phyloP scores from a whole-genome alignment of 2,113 vertebrate species.

The Mellivora capensis region DNA sequence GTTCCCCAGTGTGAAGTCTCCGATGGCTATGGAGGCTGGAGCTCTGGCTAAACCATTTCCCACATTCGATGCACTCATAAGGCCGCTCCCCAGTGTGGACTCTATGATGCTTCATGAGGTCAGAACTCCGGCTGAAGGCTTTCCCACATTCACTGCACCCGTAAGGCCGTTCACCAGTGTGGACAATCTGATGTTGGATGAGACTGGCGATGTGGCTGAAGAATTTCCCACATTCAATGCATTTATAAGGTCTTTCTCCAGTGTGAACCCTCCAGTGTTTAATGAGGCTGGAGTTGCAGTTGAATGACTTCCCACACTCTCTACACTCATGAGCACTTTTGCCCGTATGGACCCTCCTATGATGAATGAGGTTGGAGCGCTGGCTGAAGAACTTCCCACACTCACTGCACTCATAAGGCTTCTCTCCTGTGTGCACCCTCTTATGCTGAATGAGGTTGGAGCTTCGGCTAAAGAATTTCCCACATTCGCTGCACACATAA shows the following conservation, averaged over 20 bases:
- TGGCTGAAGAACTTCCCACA: slow-evolving; percentile 71
- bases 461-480: slow-evolving; percentile 62
- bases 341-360: slow-evolving; percentile 67
- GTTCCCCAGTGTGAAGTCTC: slow-evolving; percentile 51
- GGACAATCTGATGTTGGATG: slow-evolving; percentile 52
- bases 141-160: slow-evolving; percentile 39
- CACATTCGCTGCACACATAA: slow-evolving; percentile 58
- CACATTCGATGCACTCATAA: slow-evolving; percentile 48
- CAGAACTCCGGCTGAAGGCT: slow-evolving; percentile 17
- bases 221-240: slow-evolving; percentile 53
- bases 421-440: slow-evolving; percentile 70
- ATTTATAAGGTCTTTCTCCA: slow-evolving; percentile 64
- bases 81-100: slow-evolving; percentile 51
- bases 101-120: slow-evolving; percentile 48
- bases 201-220: slow-evolving; percentile 45
- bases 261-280: slow-evolving; percentile 70
- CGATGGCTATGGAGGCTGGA: slow-evolving; percentile 51
- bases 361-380: slow-evolving; percentile 59
- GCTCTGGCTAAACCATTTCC: slow-evolving; percentile 47
- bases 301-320: slow-evolving; percentile 69
- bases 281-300: slow-evolving; percentile 58
- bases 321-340: slow-evolving; percentile 55
- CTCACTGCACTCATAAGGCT: slow-evolving; percentile 58
- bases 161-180: slow-evolving; percentile 42
- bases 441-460: slow-evolving; percentile 69